Conservation (phyloP, 2,113 vertebrate species). For the Pseudorectes ferrugineus region DNA sequence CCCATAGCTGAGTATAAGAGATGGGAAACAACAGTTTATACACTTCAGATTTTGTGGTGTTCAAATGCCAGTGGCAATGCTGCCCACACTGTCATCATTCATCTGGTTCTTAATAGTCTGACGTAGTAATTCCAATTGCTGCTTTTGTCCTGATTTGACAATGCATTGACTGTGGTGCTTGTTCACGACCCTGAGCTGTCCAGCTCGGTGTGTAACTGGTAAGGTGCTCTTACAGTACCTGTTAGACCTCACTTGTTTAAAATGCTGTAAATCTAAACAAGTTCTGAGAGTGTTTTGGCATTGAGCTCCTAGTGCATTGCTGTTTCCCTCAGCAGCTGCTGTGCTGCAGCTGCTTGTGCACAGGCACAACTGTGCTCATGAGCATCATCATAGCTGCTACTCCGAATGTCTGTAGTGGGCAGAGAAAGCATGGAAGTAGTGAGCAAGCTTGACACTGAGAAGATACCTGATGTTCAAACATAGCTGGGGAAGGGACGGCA, state of each 20-base stretch:
- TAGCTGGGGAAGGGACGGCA: background rate
- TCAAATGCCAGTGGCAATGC: background rate
- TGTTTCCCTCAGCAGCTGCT: background rate
- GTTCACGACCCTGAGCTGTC: background rate
- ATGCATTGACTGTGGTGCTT: background rate
- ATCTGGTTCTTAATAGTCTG: background rate
- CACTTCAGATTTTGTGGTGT: background rate
- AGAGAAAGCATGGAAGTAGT: background rate
- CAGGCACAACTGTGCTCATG: background rate
- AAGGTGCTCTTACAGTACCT: background rate
- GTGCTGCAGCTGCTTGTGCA: background rate
- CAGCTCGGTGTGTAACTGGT: accelerated
- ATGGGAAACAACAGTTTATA: background rate
- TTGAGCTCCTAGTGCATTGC: background rate
- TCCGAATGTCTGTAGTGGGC: accelerated
- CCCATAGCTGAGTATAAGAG: background rate
- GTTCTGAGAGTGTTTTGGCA: background rate
- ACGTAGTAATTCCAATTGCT: background rate
- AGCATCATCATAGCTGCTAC: background rate
- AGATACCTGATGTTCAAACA: background rate
- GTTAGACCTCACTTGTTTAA: background rate
- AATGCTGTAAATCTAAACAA: background rate
- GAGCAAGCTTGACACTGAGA: background rate
- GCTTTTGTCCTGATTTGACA: background rate
- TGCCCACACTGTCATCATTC: background rate